Percentiles rank a stretch among this genome's conserved stretches.
Evolutionary conservation across 2,797 vertebrate species (phyloP).

Genomic region (Emydoidea blandingii): DNA sequence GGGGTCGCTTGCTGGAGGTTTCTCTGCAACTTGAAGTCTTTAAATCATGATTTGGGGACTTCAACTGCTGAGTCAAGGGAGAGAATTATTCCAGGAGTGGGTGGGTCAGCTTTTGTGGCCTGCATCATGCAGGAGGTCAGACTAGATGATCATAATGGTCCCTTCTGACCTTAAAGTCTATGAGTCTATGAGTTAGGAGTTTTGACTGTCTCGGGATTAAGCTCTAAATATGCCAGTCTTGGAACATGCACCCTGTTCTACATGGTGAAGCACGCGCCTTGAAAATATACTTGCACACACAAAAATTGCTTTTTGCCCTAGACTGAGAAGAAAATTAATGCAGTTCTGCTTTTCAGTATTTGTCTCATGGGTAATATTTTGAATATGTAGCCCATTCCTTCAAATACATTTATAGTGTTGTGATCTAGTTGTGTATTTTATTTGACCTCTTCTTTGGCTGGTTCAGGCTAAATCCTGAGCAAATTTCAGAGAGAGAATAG

Average conservation of each 20-base stretch:
- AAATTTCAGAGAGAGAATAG: not conserved
- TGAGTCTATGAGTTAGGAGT: too few species aligned
- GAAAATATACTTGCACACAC: not conserved
- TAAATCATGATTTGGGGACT: too few species aligned
- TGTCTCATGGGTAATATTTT: not conserved
- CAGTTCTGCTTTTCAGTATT: not conserved
- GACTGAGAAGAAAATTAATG: not conserved
- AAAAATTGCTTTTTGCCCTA: rapidly evolving
- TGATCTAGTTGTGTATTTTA: not conserved
- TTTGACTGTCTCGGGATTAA: not conserved
- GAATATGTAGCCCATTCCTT: not conserved
- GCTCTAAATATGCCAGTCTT: not conserved
- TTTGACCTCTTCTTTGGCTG: not conserved
- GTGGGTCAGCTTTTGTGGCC: too few species aligned
- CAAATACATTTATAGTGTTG: not conserved
- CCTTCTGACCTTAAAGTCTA: too few species aligned
- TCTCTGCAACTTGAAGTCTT: too few species aligned
- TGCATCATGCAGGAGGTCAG: too few species aligned
- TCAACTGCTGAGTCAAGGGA: too few species aligned
- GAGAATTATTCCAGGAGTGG: too few species aligned
- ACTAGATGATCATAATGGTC: too few species aligned
- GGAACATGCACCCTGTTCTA: too few species aligned
- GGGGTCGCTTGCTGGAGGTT: too few species aligned
- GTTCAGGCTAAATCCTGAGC: not conserved
- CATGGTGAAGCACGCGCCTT: too few species aligned